Conservation (phyloP, 2,113 vertebrate species). For the Clupea harengus region DNA sequence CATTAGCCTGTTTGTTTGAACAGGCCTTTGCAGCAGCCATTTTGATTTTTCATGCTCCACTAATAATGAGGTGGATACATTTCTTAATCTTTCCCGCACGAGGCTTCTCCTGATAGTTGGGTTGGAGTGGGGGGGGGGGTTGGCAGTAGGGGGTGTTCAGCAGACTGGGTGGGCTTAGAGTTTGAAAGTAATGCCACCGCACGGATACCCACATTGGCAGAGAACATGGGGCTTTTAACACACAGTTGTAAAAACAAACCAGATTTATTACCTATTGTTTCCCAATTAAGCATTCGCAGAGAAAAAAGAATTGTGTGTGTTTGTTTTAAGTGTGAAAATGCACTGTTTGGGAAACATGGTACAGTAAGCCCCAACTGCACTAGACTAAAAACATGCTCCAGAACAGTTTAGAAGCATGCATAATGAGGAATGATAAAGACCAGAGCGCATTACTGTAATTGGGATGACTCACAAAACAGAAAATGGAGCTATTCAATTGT, state of each 20-base stretch:
- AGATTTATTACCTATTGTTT: neutral
- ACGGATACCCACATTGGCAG: neutral
- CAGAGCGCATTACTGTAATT: neutral
- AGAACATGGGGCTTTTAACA: neutral
- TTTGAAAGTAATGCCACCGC: neutral
- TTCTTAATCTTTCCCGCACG: neutral
- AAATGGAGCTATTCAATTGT: neutral
- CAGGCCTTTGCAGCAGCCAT: neutral
- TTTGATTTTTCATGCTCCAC: neutral
- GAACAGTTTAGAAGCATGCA: neutral
- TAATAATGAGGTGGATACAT: neutral
- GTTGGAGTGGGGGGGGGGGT: neutral
- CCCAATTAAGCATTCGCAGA: neutral
- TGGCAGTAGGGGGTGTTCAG: neutral
- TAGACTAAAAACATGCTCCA: neutral
- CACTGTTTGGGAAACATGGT: neutral
- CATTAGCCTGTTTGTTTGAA: neutral
- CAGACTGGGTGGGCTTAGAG: neutral
- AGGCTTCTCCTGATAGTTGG: neutral
- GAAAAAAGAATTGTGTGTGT: neutral
- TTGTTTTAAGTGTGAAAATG: neutral
- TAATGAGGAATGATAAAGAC: neutral
- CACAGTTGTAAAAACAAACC: constrained; percentile 19
- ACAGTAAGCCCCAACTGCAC: neutral
- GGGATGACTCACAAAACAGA: neutral